A percentile compares a stretch with the other conserved stretches of the same genome.
Conservation (phyloP, 1,140 invertebrate species). For the Brachystomella parvula region DNA sequence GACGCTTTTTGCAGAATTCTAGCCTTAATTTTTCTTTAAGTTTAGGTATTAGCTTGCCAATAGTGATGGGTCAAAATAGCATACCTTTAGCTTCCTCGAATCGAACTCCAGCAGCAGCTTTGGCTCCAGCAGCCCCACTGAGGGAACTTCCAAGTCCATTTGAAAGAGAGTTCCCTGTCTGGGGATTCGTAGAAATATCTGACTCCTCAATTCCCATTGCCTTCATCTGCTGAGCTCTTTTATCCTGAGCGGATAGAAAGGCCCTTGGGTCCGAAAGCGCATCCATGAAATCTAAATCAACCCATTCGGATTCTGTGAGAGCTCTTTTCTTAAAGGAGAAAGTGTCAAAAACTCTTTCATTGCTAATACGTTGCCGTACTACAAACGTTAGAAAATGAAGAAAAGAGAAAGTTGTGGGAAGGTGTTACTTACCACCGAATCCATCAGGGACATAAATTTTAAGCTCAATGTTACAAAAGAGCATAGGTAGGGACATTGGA, state of each 20-base stretch:
- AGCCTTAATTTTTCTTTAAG: too few relatives aligned
- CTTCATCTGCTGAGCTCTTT: slow-evolving; percentile 83
- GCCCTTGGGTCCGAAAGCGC: slow-evolving; percentile 91
- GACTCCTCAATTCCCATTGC: slow-evolving; percentile 85
- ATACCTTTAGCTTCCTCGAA: slow-evolving; percentile 36
- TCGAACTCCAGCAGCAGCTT: slow-evolving; percentile 28
- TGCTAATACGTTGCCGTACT: too few relatives aligned
- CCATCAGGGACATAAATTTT: slow-evolving; percentile 99
- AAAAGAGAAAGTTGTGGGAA: too few relatives aligned
- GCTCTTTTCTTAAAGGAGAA: too few relatives aligned
- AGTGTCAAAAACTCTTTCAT: too few relatives aligned
- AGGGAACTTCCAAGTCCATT: slow-evolving; percentile 35
- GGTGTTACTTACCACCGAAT: slow-evolving; percentile 74
- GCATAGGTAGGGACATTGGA: slow-evolving; percentile 94
- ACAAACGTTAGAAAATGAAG: too few relatives aligned
- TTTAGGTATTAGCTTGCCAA: too few relatives aligned
- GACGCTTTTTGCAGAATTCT: too few relatives aligned
- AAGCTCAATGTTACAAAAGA: slow-evolving; percentile 97
- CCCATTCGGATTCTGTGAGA: too few relatives aligned
- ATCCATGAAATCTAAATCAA: slow-evolving; percentile 82
- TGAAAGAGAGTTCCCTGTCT: slow-evolving; percentile 15
- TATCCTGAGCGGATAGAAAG: slow-evolving; percentile 79
- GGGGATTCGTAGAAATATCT: slow-evolving; percentile 50
- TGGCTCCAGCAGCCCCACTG: slow-evolving; percentile 6
- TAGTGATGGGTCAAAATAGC: neutral